phyloP scores from a whole-genome alignment of 2,113 vertebrate species.

The Grus americana region DNA sequence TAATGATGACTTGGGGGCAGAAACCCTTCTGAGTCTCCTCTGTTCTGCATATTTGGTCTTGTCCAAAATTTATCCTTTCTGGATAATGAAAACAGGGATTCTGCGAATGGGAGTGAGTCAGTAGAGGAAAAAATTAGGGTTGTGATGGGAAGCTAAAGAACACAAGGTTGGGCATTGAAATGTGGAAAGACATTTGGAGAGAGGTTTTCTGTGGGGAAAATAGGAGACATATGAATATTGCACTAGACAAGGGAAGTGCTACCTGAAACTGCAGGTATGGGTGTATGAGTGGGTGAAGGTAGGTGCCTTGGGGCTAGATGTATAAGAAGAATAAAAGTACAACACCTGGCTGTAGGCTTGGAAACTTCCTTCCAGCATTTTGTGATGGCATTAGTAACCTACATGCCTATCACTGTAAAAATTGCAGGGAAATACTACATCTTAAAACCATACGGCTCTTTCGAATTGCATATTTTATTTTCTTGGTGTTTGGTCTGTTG shows the following conservation, averaged over 20 bases:
- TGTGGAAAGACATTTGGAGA: neutral
- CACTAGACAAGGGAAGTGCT: neutral
- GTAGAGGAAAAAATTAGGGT: neutral
- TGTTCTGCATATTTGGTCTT: neutral
- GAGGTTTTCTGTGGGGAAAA: neutral
- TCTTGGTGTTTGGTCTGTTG: neutral
- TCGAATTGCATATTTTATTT: neutral
- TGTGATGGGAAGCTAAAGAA: neutral
- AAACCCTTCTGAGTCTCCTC: neutral
- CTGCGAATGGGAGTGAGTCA: neutral
- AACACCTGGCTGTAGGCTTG: neutral
- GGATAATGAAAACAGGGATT: neutral
- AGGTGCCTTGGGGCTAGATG: neutral
- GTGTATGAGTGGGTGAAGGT: neutral
- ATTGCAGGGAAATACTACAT: neutral
- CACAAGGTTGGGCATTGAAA: neutral
- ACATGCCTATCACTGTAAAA: neutral
- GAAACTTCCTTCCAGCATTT: neutral
- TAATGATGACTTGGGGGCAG: neutral
- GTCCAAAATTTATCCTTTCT: neutral
- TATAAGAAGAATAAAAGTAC: neutral
- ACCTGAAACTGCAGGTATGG: neutral
- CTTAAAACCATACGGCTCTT: neutral
- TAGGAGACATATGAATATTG: neutral
- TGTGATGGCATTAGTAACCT: neutral